Percentiles rank a stretch among this genome's conserved stretches.
Evolutionary conservation across 2,797 vertebrate species (phyloP).

Genomic region (Hoplostethus mediterraneus): DNA sequence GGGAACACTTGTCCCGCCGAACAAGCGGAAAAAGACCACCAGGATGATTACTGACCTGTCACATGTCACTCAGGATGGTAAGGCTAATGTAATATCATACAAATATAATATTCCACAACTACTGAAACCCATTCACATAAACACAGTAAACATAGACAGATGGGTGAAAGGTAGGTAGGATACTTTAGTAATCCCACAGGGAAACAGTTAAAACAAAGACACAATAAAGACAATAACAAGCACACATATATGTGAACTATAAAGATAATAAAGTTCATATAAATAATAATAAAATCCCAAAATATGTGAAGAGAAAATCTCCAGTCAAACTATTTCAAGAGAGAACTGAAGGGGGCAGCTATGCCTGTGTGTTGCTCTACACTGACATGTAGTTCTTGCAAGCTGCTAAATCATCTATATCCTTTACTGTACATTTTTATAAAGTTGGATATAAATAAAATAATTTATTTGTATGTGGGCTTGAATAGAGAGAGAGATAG

Average conservation of each 20-base stretch:
- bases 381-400: neutral
- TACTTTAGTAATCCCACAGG: neutral
- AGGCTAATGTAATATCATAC: conserved; percentile 52
- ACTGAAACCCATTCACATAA: conserved; percentile 20
- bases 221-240: too few relatives aligned
- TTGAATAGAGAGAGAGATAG: neutral
- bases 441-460: neutral
- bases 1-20: conserved; percentile 92
- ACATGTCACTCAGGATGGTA: conserved; percentile 87
- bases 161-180: neutral
- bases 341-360: neutral
- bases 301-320: neutral
- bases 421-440: neutral
- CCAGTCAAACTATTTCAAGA: neutral
- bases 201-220: neutral
- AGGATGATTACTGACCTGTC: conserved; percentile 92
- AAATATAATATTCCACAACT: conserved; percentile 32
- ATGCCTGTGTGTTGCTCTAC: neutral
- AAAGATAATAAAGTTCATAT: too few relatives aligned
- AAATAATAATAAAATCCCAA: too few relatives aligned
- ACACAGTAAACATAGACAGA: conserved; percentile 31
- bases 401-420: neutral
- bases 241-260: too few relatives aligned
- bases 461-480: neutral
- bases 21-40: conserved; percentile 94